A percentile compares a stretch with the other conserved stretches of the same genome.
Conservation (phyloP, 2,113 vertebrate species). For the Psettodes erumei region DNA sequence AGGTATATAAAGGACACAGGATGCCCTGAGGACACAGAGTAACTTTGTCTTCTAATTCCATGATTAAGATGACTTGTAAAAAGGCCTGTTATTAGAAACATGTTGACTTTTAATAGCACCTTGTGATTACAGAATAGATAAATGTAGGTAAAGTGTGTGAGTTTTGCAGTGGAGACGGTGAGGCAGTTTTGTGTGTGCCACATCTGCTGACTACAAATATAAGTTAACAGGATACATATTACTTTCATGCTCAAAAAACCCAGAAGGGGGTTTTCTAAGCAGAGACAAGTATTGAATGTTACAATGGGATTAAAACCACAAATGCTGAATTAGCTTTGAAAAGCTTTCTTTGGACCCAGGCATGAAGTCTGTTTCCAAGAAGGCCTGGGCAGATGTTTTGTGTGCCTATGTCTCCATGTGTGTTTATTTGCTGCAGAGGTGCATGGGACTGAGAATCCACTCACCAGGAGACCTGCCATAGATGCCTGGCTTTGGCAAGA, state of each 20-base stretch:
- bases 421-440: conserved; percentile 67
- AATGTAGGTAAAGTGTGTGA: conserved; percentile 29
- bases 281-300: conserved; percentile 30
- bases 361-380: conserved; percentile 7
- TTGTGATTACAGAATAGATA: conserved; percentile 64
- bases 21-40: conserved; percentile 51
- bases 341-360: conserved; percentile 3
- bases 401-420: conserved; percentile 17
- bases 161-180: not conserved
- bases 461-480: conserved; percentile 57
- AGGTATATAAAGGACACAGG: conserved; percentile 46
- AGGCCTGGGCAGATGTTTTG: not conserved
- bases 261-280: conserved; percentile 13
- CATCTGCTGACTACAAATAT: conserved; percentile 40
- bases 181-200: conserved; percentile 2
- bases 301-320: conserved; percentile 11
- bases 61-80: conserved; percentile 53
- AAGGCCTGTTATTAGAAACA: conserved; percentile 60
- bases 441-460: conserved; percentile 67
- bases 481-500: conserved; percentile 64
- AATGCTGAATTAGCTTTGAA: not conserved
- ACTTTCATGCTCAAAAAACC: conserved; percentile 12
- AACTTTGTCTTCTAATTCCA: conserved; percentile 61
- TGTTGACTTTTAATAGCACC: conserved; percentile 49
- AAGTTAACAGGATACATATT: conserved; percentile 7